Evolutionary conservation across 2,888 invertebrate genomes (phyloP).

Genomic region (Parelbella ahira): DNA sequence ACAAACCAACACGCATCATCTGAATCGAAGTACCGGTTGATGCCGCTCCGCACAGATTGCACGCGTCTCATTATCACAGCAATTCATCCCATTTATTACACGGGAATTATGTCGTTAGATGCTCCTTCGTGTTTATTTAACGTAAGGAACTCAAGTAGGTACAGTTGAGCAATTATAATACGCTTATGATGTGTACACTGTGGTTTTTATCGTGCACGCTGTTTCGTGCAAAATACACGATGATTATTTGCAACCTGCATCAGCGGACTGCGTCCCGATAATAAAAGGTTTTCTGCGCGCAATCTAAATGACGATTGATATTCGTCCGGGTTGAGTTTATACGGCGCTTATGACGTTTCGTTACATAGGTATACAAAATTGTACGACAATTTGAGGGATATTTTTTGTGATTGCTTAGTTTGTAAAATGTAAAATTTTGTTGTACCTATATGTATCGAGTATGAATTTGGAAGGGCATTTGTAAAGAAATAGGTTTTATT

Average conservation of each 20-base stretch:
- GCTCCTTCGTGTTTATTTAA: slow-evolving; percentile 51
- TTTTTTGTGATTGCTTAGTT: no score
- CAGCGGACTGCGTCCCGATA: slow-evolving; percentile 1
- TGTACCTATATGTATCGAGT: no score
- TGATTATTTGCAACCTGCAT: slow-evolving; percentile 9
- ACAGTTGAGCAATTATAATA: slow-evolving; percentile 32
- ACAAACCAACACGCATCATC: no score
- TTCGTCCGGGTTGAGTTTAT: slow-evolving; percentile 1
- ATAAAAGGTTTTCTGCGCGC: slow-evolving; percentile 11
- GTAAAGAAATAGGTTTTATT: no score
- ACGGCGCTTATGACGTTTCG: background rate
- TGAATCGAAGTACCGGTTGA: slow-evolving; percentile 1
- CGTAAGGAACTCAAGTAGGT: slow-evolving; percentile 34
- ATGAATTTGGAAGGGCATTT: no score
- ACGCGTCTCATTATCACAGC: slow-evolving; percentile 40
- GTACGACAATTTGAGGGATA: no score
- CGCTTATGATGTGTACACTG: slow-evolving; percentile 59
- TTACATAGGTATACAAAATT: no score
- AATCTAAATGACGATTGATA: slow-evolving; percentile 7
- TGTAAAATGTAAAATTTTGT: no score
- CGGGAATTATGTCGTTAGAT: slow-evolving; percentile 45
- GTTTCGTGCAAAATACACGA: slow-evolving; percentile 16
- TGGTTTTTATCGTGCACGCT: slow-evolving; percentile 43
- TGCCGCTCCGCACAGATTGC: slow-evolving; percentile 15
- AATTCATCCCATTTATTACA: slow-evolving; percentile 54